These are phyloP conservation scores for Rhagophthalmus giganteus DNA, from an alignment of 2,888 invertebrate species.

Conservation along the genomic window DNA sequence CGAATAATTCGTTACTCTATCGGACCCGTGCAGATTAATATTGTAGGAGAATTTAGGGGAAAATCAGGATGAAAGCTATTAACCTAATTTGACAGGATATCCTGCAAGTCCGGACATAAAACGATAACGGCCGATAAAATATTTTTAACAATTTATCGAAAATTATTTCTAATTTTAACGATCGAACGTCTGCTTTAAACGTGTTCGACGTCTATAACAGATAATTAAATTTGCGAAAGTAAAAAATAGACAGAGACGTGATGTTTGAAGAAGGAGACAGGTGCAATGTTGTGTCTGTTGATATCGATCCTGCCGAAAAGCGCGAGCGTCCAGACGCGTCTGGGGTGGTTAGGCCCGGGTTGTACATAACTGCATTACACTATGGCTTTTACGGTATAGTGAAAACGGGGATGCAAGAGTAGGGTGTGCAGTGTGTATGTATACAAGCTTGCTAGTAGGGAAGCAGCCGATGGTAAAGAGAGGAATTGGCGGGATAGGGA, in stretches of 20 bases:
- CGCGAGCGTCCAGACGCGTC: slow-evolving; percentile 55
- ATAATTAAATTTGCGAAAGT: too few species aligned
- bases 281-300: slow-evolving; percentile 56
- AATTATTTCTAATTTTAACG: too few species aligned
- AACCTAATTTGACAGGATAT: not conserved
- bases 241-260: slow-evolving; percentile 9
- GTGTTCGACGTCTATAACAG: too few species aligned
- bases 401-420: slow-evolving; percentile 32
- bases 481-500: slow-evolving; percentile 44
- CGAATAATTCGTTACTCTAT: too few species aligned
- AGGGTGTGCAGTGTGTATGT: slow-evolving; percentile 23
- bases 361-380: slow-evolving; percentile 28
- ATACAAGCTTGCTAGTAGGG: slow-evolving; percentile 32
- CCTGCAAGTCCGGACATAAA: not conserved
- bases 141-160: not conserved
- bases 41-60: not conserved
- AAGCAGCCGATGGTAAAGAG: slow-evolving; percentile 37
- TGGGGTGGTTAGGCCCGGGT: slow-evolving; percentile 45
- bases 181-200: too few species aligned
- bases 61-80: not conserved
- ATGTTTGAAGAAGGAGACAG: slow-evolving; percentile 14
- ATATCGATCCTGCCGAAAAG: slow-evolving; percentile 63
- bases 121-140: not conserved
- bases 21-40: too few species aligned
- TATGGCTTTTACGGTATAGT: too few species aligned